phyloP scores from a whole-genome alignment of 2,888 invertebrate genomes.

The Melieria omissa region DNA sequence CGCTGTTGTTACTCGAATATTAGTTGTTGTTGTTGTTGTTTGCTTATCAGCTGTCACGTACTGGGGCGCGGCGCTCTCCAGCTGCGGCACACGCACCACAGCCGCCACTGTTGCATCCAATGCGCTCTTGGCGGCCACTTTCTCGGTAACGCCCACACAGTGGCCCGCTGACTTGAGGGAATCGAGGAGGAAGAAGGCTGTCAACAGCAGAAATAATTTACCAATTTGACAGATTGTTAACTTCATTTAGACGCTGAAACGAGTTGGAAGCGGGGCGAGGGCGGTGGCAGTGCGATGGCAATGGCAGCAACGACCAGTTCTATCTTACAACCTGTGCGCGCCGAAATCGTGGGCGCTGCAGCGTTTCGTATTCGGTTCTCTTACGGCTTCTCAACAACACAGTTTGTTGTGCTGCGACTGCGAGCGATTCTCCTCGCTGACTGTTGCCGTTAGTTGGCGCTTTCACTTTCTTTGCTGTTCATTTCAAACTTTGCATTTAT shows the following conservation, averaged over 20 bases:
- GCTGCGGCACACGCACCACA: neutral
- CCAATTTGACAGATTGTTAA: constrained; percentile 66
- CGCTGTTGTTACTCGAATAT: constrained; percentile 26
- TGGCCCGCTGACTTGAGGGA: constrained; percentile 51
- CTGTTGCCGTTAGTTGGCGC: too few relatives aligned
- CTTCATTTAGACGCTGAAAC: constrained; percentile 63
- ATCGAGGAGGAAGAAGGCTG: constrained; percentile 63
- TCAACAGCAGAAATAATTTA: constrained; percentile 67
- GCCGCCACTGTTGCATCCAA: constrained; percentile 28
- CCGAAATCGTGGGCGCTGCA: too few relatives aligned
- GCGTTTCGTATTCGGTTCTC: too few relatives aligned
- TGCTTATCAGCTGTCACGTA: neutral
- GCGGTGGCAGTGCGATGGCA: too few relatives aligned
- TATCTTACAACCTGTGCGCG: too few relatives aligned
- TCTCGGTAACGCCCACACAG: constrained; percentile 34
- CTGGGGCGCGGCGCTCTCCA: too few relatives aligned
- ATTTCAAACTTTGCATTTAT: too few relatives aligned
- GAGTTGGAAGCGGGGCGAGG: neutral
- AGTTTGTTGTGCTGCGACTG: too few relatives aligned
- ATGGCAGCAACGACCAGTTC: too few relatives aligned
- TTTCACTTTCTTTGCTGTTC: too few relatives aligned
- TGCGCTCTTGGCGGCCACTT: constrained; percentile 35
- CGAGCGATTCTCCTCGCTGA: too few relatives aligned
- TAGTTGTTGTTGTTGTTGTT: constrained; percentile 28
- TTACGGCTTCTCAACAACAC: too few relatives aligned